These are phyloP conservation scores for Drosophila hydei DNA, from an alignment of 1,140 invertebrate genomes.

Conservation along the genomic window DNA sequence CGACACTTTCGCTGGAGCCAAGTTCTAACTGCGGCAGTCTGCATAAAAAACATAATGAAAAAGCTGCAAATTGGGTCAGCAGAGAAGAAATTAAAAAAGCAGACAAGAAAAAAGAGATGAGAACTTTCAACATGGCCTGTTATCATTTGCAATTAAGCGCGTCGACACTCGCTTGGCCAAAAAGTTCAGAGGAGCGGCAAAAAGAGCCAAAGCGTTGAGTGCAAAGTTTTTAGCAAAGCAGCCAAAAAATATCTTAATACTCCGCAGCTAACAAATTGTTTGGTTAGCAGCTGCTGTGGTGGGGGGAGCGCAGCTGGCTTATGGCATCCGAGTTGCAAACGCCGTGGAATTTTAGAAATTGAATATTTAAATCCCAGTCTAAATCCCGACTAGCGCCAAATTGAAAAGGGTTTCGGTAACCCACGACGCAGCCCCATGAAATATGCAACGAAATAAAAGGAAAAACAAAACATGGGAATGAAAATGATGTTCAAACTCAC, in stretches of 20 bases:
- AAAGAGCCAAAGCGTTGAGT: conserved; percentile 16
- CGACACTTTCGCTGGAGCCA: conserved; percentile 65
- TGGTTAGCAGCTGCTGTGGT: conserved; percentile 14
- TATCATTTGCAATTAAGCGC: conserved; percentile 77
- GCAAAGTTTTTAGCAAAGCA: conserved; percentile 50
- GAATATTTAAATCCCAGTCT: conserved; percentile 74
- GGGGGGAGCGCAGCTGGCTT: conserved; percentile 21
- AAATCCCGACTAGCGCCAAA: conserved; percentile 53
- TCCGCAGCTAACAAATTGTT: conserved; percentile 43
- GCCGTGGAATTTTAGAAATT: conserved; percentile 56
- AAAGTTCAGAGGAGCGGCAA: conserved; percentile 32
- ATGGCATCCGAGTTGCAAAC: conserved; percentile 37
- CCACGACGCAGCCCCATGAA: conserved; percentile 38
- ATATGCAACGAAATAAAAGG: conserved; percentile 58
- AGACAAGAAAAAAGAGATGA: conserved; percentile 18
- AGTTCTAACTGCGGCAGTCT: conserved; percentile 29
- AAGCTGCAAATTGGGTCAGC: conserved; percentile 69
- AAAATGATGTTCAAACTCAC: conserved; percentile 68
- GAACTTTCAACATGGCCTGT: conserved; percentile 61
- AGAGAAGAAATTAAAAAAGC: conserved; percentile 61
- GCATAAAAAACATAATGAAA: conserved; percentile 66
- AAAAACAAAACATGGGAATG: conserved; percentile 31
- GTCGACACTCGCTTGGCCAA: conserved; percentile 65
- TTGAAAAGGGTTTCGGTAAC: conserved; percentile 64
- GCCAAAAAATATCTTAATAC: conserved; percentile 29